Percentiles rank a stretch among this genome's conserved stretches.
phyloP scores from a whole-genome alignment of 2,888 invertebrate genomes.

The Stenchaetothrips biformis region DNA sequence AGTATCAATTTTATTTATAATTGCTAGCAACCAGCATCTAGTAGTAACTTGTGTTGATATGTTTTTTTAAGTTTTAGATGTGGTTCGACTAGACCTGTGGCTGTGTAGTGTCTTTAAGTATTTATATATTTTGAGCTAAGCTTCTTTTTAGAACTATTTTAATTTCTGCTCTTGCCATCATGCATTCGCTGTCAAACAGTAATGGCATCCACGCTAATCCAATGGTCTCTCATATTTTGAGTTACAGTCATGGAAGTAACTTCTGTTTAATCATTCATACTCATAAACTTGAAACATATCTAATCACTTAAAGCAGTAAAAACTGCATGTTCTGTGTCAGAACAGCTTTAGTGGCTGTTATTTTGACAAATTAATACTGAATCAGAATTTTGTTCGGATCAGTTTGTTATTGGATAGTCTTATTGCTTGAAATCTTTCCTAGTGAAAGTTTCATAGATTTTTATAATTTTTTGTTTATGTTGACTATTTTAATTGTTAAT shows the following conservation, averaged over 20 bases:
- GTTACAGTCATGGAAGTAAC: no score
- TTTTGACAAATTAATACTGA: no score
- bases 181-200: background rate
- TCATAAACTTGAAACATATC: background rate
- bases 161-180: background rate
- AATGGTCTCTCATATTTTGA: no score
- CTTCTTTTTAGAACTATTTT: background rate
- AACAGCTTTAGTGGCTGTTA: no score
- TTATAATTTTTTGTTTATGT: background rate
- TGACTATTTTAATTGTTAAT: background rate
- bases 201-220: no score
- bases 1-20: no score
- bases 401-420: no score
- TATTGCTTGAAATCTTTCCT: no score
- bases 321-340: no score
- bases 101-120: slow-evolving; percentile 3
- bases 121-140: background rate
- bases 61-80: background rate
- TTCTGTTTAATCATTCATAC: background rate
- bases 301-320: background rate
- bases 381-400: no score
- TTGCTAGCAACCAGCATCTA: no score
- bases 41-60: no score
- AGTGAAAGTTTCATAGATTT: background rate
- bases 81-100: slow-evolving; percentile 6